A percentile compares a stretch with the other conserved stretches of the same genome.
phyloP scores from a whole-genome alignment of 1,140 invertebrate species.

The Liolophura sinensis region DNA sequence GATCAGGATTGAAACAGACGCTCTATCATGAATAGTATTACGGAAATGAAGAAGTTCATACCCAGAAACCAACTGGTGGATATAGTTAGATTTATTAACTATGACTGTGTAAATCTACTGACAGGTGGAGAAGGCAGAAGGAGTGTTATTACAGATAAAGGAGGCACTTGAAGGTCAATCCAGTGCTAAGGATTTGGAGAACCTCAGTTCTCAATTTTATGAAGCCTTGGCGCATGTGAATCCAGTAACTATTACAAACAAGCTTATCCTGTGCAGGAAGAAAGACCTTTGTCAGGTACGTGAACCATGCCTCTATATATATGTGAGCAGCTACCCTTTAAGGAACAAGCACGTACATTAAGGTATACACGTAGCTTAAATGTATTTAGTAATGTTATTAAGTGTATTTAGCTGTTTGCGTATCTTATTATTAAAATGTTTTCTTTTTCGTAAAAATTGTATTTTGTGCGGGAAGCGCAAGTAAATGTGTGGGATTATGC shows the following conservation, averaged over 20 bases:
- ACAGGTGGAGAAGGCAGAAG: slow-evolving; percentile 57
- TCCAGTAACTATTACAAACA: slow-evolving; percentile 11
- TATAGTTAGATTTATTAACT: too few species aligned
- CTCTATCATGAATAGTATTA: too few species aligned
- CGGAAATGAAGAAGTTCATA: too few species aligned
- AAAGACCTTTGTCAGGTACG: slow-evolving; percentile 55
- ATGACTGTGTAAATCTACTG: neutral
- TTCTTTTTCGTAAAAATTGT: neutral
- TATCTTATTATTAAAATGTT: neutral
- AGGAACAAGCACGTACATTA: neutral
- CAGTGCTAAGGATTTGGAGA: slow-evolving; percentile 13
- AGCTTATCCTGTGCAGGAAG: slow-evolving; percentile 37
- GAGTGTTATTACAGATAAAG: slow-evolving; percentile 43
- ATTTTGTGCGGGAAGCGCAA: neutral
- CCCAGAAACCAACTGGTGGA: too few species aligned
- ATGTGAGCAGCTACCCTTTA: neutral
- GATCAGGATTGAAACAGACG: too few species aligned
- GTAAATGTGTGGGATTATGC: neutral
- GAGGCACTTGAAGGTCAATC: slow-evolving; percentile 21
- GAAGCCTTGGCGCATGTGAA: slow-evolving; percentile 30
- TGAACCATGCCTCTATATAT: neutral
- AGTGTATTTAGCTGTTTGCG: neutral
- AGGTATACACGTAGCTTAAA: neutral
- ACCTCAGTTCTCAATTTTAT: slow-evolving; percentile 43
- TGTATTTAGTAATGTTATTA: neutral